phyloP scores from a whole-genome alignment of 2,113 vertebrate genomes.

The Coracopsis vasa region DNA sequence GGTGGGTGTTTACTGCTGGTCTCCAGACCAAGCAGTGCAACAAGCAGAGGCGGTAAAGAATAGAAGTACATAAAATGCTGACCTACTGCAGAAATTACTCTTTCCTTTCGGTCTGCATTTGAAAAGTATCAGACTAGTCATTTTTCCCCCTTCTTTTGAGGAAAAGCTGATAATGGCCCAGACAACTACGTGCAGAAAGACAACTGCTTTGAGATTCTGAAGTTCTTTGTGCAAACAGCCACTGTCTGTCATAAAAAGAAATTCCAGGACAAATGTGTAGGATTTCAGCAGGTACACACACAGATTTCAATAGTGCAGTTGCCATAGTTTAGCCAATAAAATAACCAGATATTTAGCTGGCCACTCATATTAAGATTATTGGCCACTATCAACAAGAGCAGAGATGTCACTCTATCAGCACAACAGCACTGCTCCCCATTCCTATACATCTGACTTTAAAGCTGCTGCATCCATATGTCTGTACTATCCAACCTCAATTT shows the following conservation, averaged over 20 bases:
- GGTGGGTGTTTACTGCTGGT: constrained; percentile 48
- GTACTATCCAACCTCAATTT: neutral
- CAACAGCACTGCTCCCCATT: neutral
- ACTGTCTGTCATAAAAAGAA: neutral
- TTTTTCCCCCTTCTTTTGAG: neutral
- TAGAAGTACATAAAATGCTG: neutral
- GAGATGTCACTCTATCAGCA: neutral
- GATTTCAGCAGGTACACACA: neutral
- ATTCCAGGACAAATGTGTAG: neutral
- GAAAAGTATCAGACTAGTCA: neutral
- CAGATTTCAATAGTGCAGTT: neutral
- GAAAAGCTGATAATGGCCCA: neutral
- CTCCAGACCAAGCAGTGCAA: constrained; percentile 47
- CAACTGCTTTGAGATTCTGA: neutral
- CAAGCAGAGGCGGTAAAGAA: constrained; percentile 58
- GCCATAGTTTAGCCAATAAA: neutral
- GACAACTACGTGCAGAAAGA: neutral
- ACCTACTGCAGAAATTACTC: neutral
- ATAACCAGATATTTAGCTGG: neutral
- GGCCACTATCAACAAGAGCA: neutral
- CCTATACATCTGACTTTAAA: neutral
- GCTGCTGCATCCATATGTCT: neutral
- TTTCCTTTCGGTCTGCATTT: neutral
- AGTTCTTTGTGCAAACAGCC: neutral
- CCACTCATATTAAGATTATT: neutral